These are phyloP conservation scores for Platycheirus albimanus DNA, from an alignment of 2,888 invertebrate species.

Conservation along the genomic window DNA sequence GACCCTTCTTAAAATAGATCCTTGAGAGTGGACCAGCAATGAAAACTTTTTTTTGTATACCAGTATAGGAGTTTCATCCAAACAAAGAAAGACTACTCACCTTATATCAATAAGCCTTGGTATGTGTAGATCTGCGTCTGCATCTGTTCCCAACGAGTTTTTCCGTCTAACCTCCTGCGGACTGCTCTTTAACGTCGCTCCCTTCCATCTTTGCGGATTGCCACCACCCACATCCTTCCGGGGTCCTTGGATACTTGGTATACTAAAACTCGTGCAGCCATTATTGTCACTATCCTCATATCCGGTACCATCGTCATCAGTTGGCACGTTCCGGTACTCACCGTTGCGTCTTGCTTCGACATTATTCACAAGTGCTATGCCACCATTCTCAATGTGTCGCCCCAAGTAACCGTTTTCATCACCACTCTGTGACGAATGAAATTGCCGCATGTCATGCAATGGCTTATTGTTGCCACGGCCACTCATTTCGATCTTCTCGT, in stretches of 20 bases:
- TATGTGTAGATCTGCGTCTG: slow-evolving; percentile 87
- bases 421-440: slow-evolving; percentile 51
- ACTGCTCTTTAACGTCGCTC: slow-evolving; percentile 76
- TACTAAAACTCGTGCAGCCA: slow-evolving; percentile 75
- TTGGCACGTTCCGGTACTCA: slow-evolving; percentile 89
- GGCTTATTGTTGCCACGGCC: slow-evolving; percentile 82
- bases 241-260: slow-evolving; percentile 60
- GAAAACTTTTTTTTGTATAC: no score
- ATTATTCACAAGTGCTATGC: slow-evolving; percentile 82
- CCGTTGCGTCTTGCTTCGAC: slow-evolving; percentile 84
- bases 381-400: slow-evolving; percentile 75
- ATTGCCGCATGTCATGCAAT: slow-evolving; percentile 77
- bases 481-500: slow-evolving; percentile 90
- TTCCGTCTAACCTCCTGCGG: slow-evolving; percentile 75
- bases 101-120: slow-evolving; percentile 86
- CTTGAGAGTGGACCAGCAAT: no score
- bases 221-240: slow-evolving; percentile 30
- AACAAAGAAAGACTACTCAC: slow-evolving; percentile 81
- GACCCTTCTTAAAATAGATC: no score
- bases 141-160: slow-evolving; percentile 62
- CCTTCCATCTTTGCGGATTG: slow-evolving; percentile 76
- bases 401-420: slow-evolving; percentile 79
- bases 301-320: slow-evolving; percentile 86
- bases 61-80: not conserved
- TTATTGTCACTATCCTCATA: slow-evolving; percentile 84